Evolutionary conservation across 2,888 invertebrate genomes (phyloP).

Genomic region (Phortica magna): DNA sequence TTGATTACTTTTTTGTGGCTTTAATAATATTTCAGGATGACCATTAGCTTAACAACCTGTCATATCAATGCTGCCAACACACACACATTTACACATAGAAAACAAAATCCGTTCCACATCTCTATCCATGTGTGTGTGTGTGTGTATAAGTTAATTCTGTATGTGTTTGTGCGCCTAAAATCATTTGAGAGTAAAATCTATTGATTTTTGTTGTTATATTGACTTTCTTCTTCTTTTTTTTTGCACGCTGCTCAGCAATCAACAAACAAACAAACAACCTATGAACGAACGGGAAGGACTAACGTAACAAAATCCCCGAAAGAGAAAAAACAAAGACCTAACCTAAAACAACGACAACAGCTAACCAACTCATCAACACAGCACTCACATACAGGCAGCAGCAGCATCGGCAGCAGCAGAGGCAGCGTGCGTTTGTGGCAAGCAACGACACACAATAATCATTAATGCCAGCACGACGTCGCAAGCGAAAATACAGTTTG

Average conservation of each 20-base stretch:
- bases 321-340: neutral
- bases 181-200: neutral
- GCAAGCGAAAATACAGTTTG: too few species aligned
- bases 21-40: too few species aligned
- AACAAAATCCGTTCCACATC: neutral
- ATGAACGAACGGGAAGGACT: too few species aligned
- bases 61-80: too few species aligned
- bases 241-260: too few species aligned
- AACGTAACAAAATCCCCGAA: too few species aligned
- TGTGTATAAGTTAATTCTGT: neutral
- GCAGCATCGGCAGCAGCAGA: neutral
- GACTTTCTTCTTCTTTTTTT: too few species aligned
- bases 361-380: neutral
- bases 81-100: neutral
- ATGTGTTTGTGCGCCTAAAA: neutral
- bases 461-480: neutral
- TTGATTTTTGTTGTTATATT: neutral
- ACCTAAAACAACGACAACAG: neutral
- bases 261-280: too few species aligned
- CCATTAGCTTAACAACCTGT: too few species aligned
- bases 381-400: neutral
- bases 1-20: too few species aligned
- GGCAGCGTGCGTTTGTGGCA: neutral
- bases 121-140: too few species aligned
- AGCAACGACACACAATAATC: neutral